Base-by-base conservation (phyloP, 2,888 invertebrate species). In the Vesta saturnalis region DNA sequence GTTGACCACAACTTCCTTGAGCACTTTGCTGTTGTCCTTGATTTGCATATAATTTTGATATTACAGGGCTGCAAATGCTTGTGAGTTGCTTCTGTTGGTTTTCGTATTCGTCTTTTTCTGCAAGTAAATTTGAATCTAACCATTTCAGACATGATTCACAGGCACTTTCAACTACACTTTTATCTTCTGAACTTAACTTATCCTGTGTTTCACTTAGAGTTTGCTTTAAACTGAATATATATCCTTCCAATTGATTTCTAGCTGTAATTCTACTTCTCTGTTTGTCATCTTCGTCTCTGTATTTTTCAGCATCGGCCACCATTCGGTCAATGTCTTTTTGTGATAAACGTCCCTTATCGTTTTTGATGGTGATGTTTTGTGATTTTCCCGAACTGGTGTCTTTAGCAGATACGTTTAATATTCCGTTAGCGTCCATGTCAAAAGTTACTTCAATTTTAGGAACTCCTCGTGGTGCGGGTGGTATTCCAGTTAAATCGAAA, bases 291-390 rank as follows among this genome's bases (percentile, higher is more conserved):
- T 92, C 92, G 49, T 90, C 91, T 57, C 89, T 88, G 83, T 91
- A 93, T 58, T 84, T 85, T 77, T 93, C 92, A 0, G 93, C 92
- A 71, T 93, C 92, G 4, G 87, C 83, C 35, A 93, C 83, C 93
- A 93, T 94, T 68, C 91, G 86, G 72, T 94, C 93, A 73, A 94
- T 94, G 78, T 94, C 94, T 6, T 90, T 90, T 80, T 93, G 92
- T 15, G 92, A 92, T 58, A 94, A 85, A 6, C 94, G 87, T 0
- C 94, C 93, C 78, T 91, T 92, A 85, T 94, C 93, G 84, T 94
- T 94, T 80, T 91, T 92, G 73, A 94, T 94, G 63, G 91, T 91
- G 73, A 94, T 93, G 81, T 91, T 90, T 55, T 55, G 12, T 6
- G 46, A 55, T 39, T 63, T 46, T 54, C 89, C 89, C n/a, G 88